These are phyloP conservation scores for Vulpes ferrilata DNA, from an alignment of 2,113 vertebrate genomes.

Conservation along the genomic window DNA sequence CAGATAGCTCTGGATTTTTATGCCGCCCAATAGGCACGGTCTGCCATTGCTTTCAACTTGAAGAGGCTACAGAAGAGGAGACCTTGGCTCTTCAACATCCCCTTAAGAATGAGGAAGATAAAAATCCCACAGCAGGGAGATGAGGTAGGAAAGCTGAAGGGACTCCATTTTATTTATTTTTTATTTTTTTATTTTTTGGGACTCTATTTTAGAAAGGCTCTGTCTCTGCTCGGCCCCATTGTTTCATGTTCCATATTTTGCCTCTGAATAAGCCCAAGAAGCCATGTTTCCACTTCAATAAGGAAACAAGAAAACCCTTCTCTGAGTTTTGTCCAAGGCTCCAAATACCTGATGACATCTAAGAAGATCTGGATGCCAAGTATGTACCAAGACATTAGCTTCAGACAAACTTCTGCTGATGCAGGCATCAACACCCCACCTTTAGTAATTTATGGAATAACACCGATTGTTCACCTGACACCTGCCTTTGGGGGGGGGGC, in stretches of 20 bases:
- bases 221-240: not conserved
- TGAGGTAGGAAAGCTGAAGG: not conserved
- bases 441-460: not conserved
- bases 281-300: not conserved
- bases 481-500: not conserved
- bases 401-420: not conserved
- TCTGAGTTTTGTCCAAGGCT: not conserved
- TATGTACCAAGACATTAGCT: not conserved
- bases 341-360: not conserved
- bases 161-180: not conserved
- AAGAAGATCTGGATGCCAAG: not conserved
- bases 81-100: not conserved
- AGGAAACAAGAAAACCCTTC: not conserved
- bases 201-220: not conserved
- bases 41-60: not conserved
- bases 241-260: not conserved
- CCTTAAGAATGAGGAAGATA: not conserved
- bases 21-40: not conserved
- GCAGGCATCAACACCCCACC: not conserved
- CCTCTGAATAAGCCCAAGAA: not conserved
- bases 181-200: too few species aligned
- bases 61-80: not conserved
- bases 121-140: not conserved
- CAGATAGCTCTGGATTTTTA: not conserved
- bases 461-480: not conserved